Conservation (phyloP, 2,797 vertebrate genomes). For the Sebastes alutus region DNA sequence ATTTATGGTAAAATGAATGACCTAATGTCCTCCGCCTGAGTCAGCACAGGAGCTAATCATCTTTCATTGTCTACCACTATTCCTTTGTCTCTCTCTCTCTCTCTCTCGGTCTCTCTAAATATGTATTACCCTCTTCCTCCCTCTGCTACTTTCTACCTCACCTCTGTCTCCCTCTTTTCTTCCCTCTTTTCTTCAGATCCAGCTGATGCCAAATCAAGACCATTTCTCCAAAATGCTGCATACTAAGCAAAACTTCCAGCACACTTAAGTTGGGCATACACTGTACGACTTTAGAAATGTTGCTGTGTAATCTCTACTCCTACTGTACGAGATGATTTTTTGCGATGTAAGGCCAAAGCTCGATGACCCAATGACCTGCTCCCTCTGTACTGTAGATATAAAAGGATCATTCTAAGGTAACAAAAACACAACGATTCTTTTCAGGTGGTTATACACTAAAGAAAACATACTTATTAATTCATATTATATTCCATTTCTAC, state of each 20-base stretch:
- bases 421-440: no score
- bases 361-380: no score
- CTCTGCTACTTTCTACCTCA: neutral
- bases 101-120: neutral
- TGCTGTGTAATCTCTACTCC: no score
- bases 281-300: no score
- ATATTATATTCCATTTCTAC: no score
- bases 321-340: no score
- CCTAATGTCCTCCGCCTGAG: constrained; percentile 28
- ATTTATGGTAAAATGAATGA: constrained; percentile 49
- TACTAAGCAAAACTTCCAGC: constrained; percentile 5
- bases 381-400: no score
- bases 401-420: no score
- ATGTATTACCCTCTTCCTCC: neutral
- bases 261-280: neutral
- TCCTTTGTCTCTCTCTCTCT: neutral
- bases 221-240: neutral
- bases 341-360: no score
- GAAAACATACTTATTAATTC: no score
- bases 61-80: constrained; percentile 20
- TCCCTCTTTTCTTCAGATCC: neutral
- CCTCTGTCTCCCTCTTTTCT: neutral
- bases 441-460: no score
- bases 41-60: constrained; percentile 52
- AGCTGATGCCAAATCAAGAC: neutral